These are phyloP conservation scores for Toxotes jaculatrix DNA, from an alignment of 2,113 vertebrate species.

Conservation along the genomic window DNA sequence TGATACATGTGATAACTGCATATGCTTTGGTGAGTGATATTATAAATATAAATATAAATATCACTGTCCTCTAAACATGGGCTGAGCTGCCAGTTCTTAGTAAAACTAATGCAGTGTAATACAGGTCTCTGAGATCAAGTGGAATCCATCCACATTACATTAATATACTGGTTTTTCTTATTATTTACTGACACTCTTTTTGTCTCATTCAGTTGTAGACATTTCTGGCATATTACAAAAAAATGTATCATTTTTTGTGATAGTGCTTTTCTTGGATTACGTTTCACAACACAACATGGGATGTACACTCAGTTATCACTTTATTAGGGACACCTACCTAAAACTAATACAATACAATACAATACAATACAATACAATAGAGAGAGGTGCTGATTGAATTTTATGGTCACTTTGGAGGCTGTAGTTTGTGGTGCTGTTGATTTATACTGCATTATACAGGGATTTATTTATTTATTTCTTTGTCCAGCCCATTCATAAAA, in stretches of 20 bases:
- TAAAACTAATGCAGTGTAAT: neutral
- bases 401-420: too few relatives aligned
- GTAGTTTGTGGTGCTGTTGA: too few relatives aligned
- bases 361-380: too few relatives aligned
- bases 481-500: too few relatives aligned
- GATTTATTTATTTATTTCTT: too few relatives aligned
- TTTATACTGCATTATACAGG: too few relatives aligned
- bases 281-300: neutral
- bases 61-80: neutral
- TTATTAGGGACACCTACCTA: neutral
- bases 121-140: neutral
- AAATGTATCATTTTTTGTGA: neutral
- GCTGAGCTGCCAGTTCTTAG: neutral
- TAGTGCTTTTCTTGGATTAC: neutral
- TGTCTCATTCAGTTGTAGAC: neutral
- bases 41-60: neutral
- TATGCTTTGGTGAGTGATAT: neutral
- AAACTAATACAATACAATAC: neutral
- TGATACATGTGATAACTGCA: neutral
- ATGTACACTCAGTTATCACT: neutral
- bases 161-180: neutral
- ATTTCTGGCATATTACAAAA: neutral
- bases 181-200: neutral
- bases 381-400: too few relatives aligned
- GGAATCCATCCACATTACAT: neutral